Conservation (phyloP, 2,113 vertebrate genomes). For the Platycercus adscitus region DNA sequence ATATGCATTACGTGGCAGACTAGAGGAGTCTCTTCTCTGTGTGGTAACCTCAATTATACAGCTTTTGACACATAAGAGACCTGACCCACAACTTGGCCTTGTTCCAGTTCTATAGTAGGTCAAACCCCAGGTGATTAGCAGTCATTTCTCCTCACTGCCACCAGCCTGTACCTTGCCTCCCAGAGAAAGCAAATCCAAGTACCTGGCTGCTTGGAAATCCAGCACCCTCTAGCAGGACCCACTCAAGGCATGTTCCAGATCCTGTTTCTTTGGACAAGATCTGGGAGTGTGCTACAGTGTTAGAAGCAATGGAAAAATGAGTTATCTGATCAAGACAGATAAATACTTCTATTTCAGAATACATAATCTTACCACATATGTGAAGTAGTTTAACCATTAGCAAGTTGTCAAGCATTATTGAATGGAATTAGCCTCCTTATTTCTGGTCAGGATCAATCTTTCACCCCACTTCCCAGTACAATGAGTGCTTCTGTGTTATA, state of each 20-base stretch:
- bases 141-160: not conserved
- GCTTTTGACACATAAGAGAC: not conserved
- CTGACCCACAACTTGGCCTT: not conserved
- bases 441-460: constrained; percentile 36
- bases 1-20: not conserved
- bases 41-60: not conserved
- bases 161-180: not conserved
- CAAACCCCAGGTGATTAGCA: not conserved
- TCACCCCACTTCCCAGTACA: constrained; percentile 28
- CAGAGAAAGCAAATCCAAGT: not conserved
- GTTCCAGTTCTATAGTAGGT: not conserved
- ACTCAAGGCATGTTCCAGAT: not conserved
- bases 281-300: not conserved
- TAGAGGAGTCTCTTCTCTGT: not conserved
- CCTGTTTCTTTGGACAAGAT: not conserved
- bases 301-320: constrained; percentile 1
- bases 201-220: not conserved
- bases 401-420: constrained; percentile 58
- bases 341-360: constrained; percentile 55
- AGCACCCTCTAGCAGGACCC: not conserved
- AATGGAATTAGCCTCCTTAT: constrained; percentile 64
- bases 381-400: constrained; percentile 60
- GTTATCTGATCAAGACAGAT: constrained; percentile 20
- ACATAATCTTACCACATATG: constrained; percentile 37
- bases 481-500: constrained; percentile 31